Conservation (phyloP, 2,888 invertebrate genomes). For the Abrostola tripartita region DNA sequence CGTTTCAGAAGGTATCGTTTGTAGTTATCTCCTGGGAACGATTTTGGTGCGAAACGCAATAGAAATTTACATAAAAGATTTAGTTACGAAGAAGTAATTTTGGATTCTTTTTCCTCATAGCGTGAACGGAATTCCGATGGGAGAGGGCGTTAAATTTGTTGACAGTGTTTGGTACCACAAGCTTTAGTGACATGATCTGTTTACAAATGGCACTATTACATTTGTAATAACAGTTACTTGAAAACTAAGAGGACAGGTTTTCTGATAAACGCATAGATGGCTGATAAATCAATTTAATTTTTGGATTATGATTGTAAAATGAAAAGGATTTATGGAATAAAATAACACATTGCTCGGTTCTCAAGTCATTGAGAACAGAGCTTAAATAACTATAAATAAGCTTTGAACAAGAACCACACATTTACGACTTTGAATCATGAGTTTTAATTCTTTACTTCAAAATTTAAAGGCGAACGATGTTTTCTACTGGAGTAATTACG, state of each 20-base stretch:
- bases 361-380: no score
- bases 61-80: slow-evolving; percentile 60
- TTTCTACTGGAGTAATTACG: no score
- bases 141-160: slow-evolving; percentile 22
- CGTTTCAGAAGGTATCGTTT: slow-evolving; percentile 35
- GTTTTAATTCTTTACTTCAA: no score
- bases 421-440: no score
- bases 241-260: not conserved
- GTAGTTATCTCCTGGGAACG: slow-evolving; percentile 44
- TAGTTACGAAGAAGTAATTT: slow-evolving; percentile 51
- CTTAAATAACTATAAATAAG: no score
- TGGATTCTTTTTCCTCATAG: slow-evolving; percentile 47
- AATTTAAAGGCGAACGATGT: no score
- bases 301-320: no score
- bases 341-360: no score
- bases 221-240: not conserved
- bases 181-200: slow-evolving; percentile 13
- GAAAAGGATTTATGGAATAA: no score
- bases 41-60: slow-evolving; percentile 54
- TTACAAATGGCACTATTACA: slow-evolving; percentile 5
- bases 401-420: no score
- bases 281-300: no score
- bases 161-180: slow-evolving; percentile 20
- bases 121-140: slow-evolving; percentile 42
- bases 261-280: not conserved